Base-by-base conservation (phyloP, 2,888 invertebrate species). In the Agriopis leucophaearia region DNA sequence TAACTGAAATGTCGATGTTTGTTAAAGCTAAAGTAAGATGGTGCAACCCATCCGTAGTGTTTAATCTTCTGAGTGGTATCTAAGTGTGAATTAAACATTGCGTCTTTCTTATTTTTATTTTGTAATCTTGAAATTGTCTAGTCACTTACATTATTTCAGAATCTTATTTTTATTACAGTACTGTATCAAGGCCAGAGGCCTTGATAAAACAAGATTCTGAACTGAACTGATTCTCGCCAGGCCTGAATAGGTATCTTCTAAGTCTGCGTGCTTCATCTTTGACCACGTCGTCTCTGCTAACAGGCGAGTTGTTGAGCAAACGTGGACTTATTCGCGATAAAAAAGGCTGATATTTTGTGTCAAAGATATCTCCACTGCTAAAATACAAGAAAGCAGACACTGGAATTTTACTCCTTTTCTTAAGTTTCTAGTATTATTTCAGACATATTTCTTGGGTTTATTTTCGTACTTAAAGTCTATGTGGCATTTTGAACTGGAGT, bases 41-140 rank as follows among this genome's bases (percentile, higher is more conserved):
- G n/a, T n/a, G n/a, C n/a, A n/a, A n/a, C n/a, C n/a, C n/a, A n/a
- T n/a, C n/a, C n/a, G n/a, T n/a, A 44, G 42, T 38, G n/a, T 50
- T 64, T 64, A 59, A 68, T 64, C 59, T 59, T 60, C 64, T 47
- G 52, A 67, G 62, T 47, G 52, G 51, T 35, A 45, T 16, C 18
- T 65, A 51, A 60, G 27, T 54, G 58, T 40, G 16, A 45, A 47
- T 52, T 52, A 52, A 62, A 45, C 27, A 55, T 55, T 12, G 44
- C 13, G 27, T 15, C 7, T 18, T 13, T 16, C 9, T 51, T 8
- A 47, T 27, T 36, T 36, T 16, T 15, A 54, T 7, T 54, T 55
- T 55, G 42, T 44, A n/a, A 55, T 42, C 40, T n/a, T 44, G 18
- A 55, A 42, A 55, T 55, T 12, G 38, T 51, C 42, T 16, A 38